Percentiles rank a stretch among this genome's conserved stretches.
phyloP scores from a whole-genome alignment of 2,113 vertebrate genomes.

The Dryoscopus gambensis region DNA sequence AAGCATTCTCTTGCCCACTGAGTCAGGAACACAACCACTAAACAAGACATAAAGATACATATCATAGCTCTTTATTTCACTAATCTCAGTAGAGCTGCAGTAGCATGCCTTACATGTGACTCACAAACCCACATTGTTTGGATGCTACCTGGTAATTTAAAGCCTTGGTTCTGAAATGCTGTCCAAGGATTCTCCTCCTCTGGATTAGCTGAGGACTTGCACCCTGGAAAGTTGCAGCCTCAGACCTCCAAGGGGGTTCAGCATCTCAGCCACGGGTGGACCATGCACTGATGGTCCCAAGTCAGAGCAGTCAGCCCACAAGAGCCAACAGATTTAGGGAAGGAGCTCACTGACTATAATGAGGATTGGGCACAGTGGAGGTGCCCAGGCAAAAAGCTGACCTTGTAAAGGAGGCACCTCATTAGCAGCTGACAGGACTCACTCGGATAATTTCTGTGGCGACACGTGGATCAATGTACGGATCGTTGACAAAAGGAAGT shows the following conservation, averaged over 20 bases:
- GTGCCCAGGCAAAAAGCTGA: background rate
- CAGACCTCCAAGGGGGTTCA: background rate
- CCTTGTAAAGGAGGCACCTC: background rate
- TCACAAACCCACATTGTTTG: background rate
- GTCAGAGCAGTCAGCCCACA: background rate
- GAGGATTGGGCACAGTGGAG: background rate
- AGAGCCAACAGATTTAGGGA: background rate
- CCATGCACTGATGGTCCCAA: background rate
- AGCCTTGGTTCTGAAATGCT: background rate
- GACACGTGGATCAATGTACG: rapidly evolving
- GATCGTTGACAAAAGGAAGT: background rate
- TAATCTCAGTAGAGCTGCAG: background rate
- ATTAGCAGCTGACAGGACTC: background rate
- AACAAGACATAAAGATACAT: background rate
- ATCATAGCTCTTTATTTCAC: background rate
- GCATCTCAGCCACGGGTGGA: background rate
- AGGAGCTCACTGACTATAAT: background rate
- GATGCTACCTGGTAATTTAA: background rate
- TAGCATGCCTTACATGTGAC: background rate
- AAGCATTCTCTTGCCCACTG: background rate
- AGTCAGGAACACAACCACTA: background rate
- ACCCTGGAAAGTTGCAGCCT: background rate
- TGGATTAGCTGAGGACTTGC: background rate
- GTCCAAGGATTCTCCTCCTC: background rate
- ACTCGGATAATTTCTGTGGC: background rate